A percentile compares a stretch with the other conserved stretches of the same genome.
phyloP scores from a whole-genome alignment of 2,888 invertebrate genomes.

The Cyclophora punctaria region DNA sequence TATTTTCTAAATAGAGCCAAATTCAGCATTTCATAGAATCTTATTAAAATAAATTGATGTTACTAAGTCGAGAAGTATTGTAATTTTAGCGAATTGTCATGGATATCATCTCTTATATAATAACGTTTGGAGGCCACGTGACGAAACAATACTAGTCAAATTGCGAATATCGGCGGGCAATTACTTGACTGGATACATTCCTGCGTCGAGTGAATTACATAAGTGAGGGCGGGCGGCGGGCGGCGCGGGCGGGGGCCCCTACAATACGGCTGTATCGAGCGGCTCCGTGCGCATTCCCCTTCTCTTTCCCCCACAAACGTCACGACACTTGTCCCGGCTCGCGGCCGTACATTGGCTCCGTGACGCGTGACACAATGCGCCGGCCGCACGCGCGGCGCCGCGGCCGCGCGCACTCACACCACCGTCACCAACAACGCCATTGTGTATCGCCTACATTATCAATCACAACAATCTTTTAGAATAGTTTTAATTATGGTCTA shows the following conservation, averaged over 20 bases:
- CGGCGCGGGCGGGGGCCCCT: constrained; percentile 32
- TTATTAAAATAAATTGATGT: no score
- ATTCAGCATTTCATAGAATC: no score
- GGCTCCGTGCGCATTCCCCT: constrained; percentile 44
- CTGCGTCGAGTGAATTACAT: constrained; percentile 40
- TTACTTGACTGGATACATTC: constrained; percentile 40
- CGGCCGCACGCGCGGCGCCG: neutral
- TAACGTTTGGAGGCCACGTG: neutral
- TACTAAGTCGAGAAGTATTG: no score
- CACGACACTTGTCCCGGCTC: constrained; percentile 28
- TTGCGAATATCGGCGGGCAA: constrained; percentile 41
- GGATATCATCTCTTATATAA: no score
- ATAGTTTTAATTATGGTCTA: no score
- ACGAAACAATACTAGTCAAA: constrained; percentile 18
- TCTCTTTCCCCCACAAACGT: constrained; percentile 27
- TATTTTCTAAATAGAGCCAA: no score
- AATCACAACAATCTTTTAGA: no score
- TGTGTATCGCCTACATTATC: no score
- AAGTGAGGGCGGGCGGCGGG: constrained; percentile 26
- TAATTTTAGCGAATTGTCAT: no score
- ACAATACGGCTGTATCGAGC: constrained; percentile 35
- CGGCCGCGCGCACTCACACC: neutral
- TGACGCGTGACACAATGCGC: constrained; percentile 25
- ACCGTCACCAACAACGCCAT: no score
- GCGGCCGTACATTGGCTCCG: constrained; percentile 34